Conservation (phyloP, 1,140 invertebrate genomes). For the Augochlora pura region DNA sequence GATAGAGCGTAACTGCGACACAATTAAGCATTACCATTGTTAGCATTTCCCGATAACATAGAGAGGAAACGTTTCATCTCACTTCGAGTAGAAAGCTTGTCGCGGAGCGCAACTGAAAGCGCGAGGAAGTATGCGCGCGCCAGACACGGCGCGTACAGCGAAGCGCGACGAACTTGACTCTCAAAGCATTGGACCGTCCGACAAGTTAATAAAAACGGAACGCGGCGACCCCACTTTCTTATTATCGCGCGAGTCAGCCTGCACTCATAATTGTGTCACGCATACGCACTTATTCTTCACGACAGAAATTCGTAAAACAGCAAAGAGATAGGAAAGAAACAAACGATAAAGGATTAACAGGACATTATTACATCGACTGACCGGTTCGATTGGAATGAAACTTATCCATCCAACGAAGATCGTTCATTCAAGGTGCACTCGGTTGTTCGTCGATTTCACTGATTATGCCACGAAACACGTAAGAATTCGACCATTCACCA, state of each 20-base stretch:
- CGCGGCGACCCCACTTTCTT: slow-evolving; percentile 56
- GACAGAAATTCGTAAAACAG: slow-evolving; percentile 16
- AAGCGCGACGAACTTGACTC: slow-evolving; percentile 66
- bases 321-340: not conserved
- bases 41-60: slow-evolving; percentile 13
- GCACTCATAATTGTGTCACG: slow-evolving; percentile 14
- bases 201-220: slow-evolving; percentile 63
- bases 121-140: slow-evolving; percentile 57
- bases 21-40: slow-evolving; percentile 16
- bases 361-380: slow-evolving; percentile 32
- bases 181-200: slow-evolving; percentile 63
- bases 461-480: slow-evolving; percentile 9
- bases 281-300: not conserved
- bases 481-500: not conserved
- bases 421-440: not conserved
- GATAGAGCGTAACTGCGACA: not conserved
- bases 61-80: slow-evolving; percentile 21
- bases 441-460: slow-evolving; percentile 1
- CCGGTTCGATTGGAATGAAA: slow-evolving; percentile 20
- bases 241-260: slow-evolving; percentile 35
- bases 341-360: slow-evolving; percentile 1
- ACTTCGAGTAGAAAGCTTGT: slow-evolving; percentile 27
- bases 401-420: slow-evolving; percentile 23
- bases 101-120: slow-evolving; percentile 53
- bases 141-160: slow-evolving; percentile 58